Evolutionary conservation across 2,113 vertebrate species (phyloP).

Genomic region (Gasterosteus nipponicus): DNA sequence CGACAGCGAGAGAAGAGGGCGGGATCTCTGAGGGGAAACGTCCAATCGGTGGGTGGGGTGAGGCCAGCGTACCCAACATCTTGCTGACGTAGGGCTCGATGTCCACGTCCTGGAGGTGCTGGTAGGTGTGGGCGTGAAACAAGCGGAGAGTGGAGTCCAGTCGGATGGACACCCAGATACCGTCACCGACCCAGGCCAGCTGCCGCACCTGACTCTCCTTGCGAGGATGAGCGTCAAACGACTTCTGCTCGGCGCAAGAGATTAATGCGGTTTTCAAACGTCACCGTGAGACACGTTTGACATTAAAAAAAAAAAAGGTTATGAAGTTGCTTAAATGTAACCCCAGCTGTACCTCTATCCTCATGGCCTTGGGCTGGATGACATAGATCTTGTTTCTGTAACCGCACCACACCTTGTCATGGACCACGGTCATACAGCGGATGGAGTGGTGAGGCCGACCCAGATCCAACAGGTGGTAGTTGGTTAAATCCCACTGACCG

Average conservation of each 20-base stretch:
- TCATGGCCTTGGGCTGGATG: constrained; percentile 98
- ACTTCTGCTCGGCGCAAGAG: constrained; percentile 82
- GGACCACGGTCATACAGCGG: constrained; percentile 96
- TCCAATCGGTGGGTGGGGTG: not conserved
- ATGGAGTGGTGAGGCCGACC: constrained; percentile 97
- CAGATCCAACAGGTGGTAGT: constrained; percentile 96
- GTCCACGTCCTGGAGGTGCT: constrained; percentile 98
- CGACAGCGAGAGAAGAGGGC: not conserved
- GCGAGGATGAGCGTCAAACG: constrained; percentile 95
- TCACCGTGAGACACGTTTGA: not conserved
- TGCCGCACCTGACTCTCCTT: constrained; percentile 98
- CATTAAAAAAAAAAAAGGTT: not conserved
- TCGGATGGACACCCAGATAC: constrained; percentile 99
- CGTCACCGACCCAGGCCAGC: constrained; percentile 97
- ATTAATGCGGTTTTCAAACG: not conserved
- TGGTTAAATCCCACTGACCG: constrained; percentile 97
- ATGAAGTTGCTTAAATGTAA: not conserved
- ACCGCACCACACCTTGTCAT: constrained; percentile 97
- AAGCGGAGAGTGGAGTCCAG: constrained; percentile 95
- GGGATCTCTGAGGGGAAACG: not conserved
- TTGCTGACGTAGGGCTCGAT: constrained; percentile 99
- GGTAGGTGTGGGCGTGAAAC: constrained; percentile 97
- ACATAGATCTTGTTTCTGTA: constrained; percentile 99
- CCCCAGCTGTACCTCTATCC: constrained; percentile 88
- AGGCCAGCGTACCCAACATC: constrained; percentile 88